Percentiles rank a stretch among this genome's conserved stretches.
Conservation (phyloP, 1,140 invertebrate species). For the Pemphigus obesinymphae region DNA sequence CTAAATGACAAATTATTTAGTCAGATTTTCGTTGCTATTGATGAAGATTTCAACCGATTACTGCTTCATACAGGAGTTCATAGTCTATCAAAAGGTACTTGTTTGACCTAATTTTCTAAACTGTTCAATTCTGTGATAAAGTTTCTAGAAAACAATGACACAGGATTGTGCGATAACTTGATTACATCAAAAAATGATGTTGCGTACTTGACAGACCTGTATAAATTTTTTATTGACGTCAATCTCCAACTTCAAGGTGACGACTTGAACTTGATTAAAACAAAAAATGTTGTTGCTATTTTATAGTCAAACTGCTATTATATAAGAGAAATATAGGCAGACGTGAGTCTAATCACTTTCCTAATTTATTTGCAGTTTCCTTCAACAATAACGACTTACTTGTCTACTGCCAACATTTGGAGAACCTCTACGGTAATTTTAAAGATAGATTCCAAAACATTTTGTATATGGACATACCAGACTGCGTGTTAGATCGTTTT, state of each 20-base stretch:
- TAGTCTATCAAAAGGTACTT: constrained; percentile 31
- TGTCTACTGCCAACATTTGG: no score
- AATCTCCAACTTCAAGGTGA: constrained; percentile 44
- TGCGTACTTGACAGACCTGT: constrained; percentile 49
- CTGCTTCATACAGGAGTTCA: constrained; percentile 21
- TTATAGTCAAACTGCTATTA: neutral
- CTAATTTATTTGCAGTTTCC: no score
- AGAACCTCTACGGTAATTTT: no score
- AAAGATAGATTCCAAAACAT: no score
- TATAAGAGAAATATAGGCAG: no score
- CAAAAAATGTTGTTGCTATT: constrained; percentile 12
- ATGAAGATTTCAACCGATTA: constrained; percentile 48
- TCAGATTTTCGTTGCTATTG: constrained; percentile 24
- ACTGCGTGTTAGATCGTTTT: no score
- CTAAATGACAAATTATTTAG: constrained; percentile 27
- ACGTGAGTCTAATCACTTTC: no score
- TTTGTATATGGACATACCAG: no score
- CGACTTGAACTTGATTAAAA: constrained; percentile 6
- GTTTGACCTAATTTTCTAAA: constrained; percentile 46
- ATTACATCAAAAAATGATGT: constrained; percentile 50
- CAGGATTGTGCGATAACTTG: constrained; percentile 44
- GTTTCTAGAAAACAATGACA: constrained; percentile 47
- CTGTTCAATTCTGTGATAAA: constrained; percentile 49
- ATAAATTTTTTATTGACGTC: constrained; percentile 46
- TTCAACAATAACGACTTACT: no score